These are phyloP conservation scores for Cacoxenus indagator DNA, from an alignment of 2,888 invertebrate genomes.

Conservation along the genomic window DNA sequence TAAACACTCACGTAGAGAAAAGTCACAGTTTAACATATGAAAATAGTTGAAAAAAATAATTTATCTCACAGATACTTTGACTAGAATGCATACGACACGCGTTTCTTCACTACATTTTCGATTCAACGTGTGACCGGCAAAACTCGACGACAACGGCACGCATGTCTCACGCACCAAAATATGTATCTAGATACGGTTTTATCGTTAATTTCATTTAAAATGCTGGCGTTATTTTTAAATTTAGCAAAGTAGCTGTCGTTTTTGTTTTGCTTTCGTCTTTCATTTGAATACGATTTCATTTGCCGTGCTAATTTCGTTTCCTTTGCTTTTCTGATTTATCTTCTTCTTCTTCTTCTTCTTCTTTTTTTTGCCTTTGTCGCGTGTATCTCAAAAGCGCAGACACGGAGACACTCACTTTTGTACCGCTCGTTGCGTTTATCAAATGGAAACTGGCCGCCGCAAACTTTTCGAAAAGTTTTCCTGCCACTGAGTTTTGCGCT, in stretches of 20 bases:
- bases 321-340: constrained; percentile 6
- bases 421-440: constrained; percentile 64
- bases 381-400: background rate
- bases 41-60: constrained; percentile 31
- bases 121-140: constrained; percentile 38
- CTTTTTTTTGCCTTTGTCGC: background rate
- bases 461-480: constrained; percentile 17
- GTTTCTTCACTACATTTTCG: constrained; percentile 15
- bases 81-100: constrained; percentile 27
- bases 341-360: constrained; percentile 37
- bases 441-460: constrained; percentile 60
- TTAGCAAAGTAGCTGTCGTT: constrained; percentile 50
- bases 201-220: constrained; percentile 15
- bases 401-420: background rate
- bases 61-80: background rate
- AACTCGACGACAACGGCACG: constrained; percentile 19
- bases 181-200: constrained; percentile 14
- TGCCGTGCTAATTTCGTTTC: constrained; percentile 31
- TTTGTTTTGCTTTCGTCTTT: constrained; percentile 3
- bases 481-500: background rate
- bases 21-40: background rate
- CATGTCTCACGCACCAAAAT: background rate
- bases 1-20: background rate
- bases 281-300: background rate
- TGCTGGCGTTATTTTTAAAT: constrained; percentile 43